Conservation (phyloP, 1,140 invertebrate genomes). For the Eciton burchellii region DNA sequence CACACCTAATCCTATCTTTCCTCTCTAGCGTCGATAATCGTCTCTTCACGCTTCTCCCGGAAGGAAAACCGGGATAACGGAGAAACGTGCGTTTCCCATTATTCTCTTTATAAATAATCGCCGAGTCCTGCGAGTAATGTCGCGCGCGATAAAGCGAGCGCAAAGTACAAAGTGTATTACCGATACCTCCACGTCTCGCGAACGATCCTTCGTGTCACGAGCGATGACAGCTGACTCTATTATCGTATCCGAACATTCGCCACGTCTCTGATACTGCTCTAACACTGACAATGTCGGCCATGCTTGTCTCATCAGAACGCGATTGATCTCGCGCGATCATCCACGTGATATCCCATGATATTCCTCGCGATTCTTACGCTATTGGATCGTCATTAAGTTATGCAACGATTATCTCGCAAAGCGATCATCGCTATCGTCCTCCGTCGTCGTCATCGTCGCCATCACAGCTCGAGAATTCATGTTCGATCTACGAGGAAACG, state of each 20-base stretch:
- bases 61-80: constrained; percentile 43
- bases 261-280: neutral
- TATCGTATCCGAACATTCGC: too few species aligned
- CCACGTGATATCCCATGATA: constrained; percentile 1
- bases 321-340: neutral
- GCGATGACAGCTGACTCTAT: constrained; percentile 67
- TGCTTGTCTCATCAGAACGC: constrained; percentile 10
- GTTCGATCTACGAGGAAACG: constrained; percentile 65
- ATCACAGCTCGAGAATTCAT: constrained; percentile 76
- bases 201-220: constrained; percentile 56
- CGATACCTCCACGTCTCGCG: constrained; percentile 64
- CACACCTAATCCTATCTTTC: constrained; percentile 43
- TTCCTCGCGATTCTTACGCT: constrained; percentile 39
- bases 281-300: neutral
- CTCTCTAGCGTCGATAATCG: constrained; percentile 35
- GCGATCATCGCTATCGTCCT: constrained; percentile 60
- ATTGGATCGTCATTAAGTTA: constrained; percentile 59
- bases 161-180: constrained; percentile 66
- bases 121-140: constrained; percentile 34
- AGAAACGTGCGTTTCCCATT: constrained; percentile 29
- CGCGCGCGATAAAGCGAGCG: constrained; percentile 41
- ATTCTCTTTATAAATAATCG: constrained; percentile 59
- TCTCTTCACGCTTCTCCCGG: constrained; percentile 24
- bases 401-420: constrained; percentile 72
- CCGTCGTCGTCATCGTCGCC: constrained; percentile 61